Conservation (phyloP, 35 echinoderm and acorn worm species). For the Strongylocentrotus purpuratus region DNA sequence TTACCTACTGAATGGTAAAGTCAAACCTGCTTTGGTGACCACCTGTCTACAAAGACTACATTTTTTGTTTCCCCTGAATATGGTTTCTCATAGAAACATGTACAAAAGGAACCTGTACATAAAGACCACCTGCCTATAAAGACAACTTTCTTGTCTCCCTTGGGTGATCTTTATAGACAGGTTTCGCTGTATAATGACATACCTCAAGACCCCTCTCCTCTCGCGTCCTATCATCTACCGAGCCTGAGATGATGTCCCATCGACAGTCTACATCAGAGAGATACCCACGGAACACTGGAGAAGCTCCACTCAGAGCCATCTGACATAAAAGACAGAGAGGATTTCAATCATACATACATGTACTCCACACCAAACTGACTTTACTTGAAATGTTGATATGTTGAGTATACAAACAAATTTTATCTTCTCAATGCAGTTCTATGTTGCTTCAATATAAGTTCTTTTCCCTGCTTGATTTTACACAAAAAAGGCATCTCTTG, state of each 20-base stretch:
- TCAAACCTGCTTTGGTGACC: no score
- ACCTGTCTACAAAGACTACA: no score
- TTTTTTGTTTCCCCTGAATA: no score
- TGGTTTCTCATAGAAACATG: no score
- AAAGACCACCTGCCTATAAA: no score
- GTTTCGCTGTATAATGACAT: neutral
- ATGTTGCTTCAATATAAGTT: neutral
- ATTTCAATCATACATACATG: neutral
- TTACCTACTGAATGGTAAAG: no score
- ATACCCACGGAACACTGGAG: conserved; percentile 87
- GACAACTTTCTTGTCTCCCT: no score
- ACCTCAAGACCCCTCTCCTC: conserved; percentile 92
- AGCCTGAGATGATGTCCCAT: conserved; percentile 87
- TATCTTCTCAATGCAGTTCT: neutral
- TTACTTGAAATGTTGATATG: neutral
- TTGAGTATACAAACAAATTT: neutral
- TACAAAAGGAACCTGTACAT: no score
- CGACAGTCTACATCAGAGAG: conserved; percentile 83
- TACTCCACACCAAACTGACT: neutral
- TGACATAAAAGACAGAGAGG: conserved; percentile 11
- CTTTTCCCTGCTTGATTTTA: neutral
- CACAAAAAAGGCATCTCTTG: neutral
- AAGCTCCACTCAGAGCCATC: conserved; percentile 87
- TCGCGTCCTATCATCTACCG: conserved; percentile 80
- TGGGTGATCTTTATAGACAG: no score